Conservation (phyloP, 2,797 vertebrate genomes). For the Chaenodraco wilsoni region DNA sequence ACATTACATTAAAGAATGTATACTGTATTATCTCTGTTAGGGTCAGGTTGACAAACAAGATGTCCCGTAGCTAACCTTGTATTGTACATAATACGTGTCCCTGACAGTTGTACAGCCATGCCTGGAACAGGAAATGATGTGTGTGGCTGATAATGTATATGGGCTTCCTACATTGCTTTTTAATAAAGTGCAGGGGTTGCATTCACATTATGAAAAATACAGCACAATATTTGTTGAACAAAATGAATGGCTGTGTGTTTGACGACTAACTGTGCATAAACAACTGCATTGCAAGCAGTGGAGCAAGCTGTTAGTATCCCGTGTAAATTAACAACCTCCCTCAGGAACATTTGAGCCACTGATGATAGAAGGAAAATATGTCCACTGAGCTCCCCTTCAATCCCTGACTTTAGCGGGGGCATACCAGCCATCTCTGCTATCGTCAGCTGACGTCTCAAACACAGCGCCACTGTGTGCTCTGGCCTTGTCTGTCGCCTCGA, state of each 20-base stretch:
- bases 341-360: conserved; percentile 66
- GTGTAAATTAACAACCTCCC: conserved; percentile 47
- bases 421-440: conserved; percentile 55
- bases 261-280: conserved; percentile 21
- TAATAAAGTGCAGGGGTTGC: conserved; percentile 6
- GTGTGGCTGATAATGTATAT: conserved; percentile 50
- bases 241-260: conserved; percentile 6
- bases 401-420: conserved; percentile 53
- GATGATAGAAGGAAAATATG: conserved; percentile 80
- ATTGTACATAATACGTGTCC: conserved; percentile 10
- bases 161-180: conserved; percentile 13
- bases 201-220: conserved; percentile 10
- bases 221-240: conserved; percentile 7
- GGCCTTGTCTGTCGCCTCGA: conserved; percentile 33
- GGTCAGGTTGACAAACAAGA: conserved; percentile 5
- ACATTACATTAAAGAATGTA: neutral
- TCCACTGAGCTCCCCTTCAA: conserved; percentile 59
- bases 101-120: conserved; percentile 41
- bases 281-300: conserved; percentile 17
- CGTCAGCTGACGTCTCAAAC: conserved; percentile 44
- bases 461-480: conserved; percentile 39
- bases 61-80: conserved; percentile 7
- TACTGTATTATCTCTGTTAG: conserved; percentile 1
- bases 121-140: conserved; percentile 54
- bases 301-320: conserved; percentile 28